Conservation (phyloP, 2,113 vertebrate species). For the Leucopternis melanops region DNA sequence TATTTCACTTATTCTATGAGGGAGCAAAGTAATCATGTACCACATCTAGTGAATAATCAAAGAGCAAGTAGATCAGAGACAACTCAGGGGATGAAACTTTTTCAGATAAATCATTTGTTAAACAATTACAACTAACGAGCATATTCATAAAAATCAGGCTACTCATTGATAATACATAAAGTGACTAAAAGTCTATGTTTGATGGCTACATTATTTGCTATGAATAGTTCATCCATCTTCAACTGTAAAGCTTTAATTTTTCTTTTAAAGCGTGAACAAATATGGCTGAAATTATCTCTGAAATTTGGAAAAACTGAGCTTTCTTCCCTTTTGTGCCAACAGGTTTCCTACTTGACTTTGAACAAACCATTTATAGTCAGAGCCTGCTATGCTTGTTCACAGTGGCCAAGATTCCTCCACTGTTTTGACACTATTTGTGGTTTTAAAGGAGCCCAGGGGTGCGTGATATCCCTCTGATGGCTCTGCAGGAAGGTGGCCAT, state of each 20-base stretch:
- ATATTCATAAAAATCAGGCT: slow-evolving; percentile 62
- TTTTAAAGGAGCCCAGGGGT: neutral
- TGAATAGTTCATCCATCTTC: slow-evolving; percentile 41
- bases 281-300: slow-evolving; percentile 15
- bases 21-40: neutral
- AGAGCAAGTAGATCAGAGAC: slow-evolving; percentile 25
- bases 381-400: neutral
- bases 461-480: neutral
- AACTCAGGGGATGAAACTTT: slow-evolving; percentile 23
- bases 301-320: neutral
- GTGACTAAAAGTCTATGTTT: slow-evolving; percentile 38
- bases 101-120: slow-evolving; percentile 51
- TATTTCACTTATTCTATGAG: slow-evolving; percentile 35
- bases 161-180: slow-evolving; percentile 49
- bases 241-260: slow-evolving; percentile 18
- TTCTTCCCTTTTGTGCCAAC: neutral
- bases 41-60: slow-evolving; percentile 29
- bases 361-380: neutral
- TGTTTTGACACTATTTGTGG: neutral
- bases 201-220: slow-evolving; percentile 46
- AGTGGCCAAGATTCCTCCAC: neutral
- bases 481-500: neutral
- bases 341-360: slow-evolving; percentile 20
- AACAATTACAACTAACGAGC: slow-evolving; percentile 61
- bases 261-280: slow-evolving; percentile 14